Evolutionary conservation across 2,888 invertebrate species (phyloP).

Genomic region (Parnassius glacialis): DNA sequence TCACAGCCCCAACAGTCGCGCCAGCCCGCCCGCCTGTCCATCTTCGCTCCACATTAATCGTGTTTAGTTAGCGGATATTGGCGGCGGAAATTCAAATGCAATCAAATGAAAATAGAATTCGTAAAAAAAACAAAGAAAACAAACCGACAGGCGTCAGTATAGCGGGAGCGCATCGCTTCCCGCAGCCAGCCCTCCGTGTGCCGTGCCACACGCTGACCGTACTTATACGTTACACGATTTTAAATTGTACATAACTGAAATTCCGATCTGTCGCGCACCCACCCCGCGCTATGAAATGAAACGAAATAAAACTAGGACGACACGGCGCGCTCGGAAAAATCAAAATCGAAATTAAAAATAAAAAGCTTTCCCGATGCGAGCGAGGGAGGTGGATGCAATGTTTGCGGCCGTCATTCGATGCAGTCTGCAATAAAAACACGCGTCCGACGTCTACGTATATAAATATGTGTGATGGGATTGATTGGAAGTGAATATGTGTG

Average conservation of each 20-base stretch:
- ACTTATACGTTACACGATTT: slow-evolving; percentile 82
- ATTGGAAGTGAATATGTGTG: slow-evolving; percentile 80
- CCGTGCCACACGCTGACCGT: slow-evolving; percentile 63
- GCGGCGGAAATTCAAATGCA: slow-evolving; percentile 81
- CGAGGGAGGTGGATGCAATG: slow-evolving; percentile 75
- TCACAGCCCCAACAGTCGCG: slow-evolving; percentile 48
- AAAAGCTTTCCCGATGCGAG: slow-evolving; percentile 67
- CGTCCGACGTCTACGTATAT: slow-evolving; percentile 70
- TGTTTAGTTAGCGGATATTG: slow-evolving; percentile 82
- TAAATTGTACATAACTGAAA: slow-evolving; percentile 82
- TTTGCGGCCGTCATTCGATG: slow-evolving; percentile 79
- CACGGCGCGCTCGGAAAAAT: slow-evolving; percentile 75
- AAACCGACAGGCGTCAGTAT: slow-evolving; percentile 80
- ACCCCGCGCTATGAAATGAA: slow-evolving; percentile 80
- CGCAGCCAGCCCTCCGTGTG: slow-evolving; percentile 44
- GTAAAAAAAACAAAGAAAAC: slow-evolving; percentile 78
- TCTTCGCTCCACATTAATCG: slow-evolving; percentile 79
- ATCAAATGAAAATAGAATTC: slow-evolving; percentile 81
- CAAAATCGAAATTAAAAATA: slow-evolving; percentile 81
- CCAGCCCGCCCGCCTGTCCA: slow-evolving; percentile 69
- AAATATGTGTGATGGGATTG: slow-evolving; percentile 77
- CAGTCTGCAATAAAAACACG: slow-evolving; percentile 78
- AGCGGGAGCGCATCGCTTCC: slow-evolving; percentile 56
- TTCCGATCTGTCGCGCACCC: slow-evolving; percentile 80
- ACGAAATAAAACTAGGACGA: slow-evolving; percentile 78